phyloP scores from a whole-genome alignment of 2,797 vertebrate species.

The Ciconia nigra region DNA sequence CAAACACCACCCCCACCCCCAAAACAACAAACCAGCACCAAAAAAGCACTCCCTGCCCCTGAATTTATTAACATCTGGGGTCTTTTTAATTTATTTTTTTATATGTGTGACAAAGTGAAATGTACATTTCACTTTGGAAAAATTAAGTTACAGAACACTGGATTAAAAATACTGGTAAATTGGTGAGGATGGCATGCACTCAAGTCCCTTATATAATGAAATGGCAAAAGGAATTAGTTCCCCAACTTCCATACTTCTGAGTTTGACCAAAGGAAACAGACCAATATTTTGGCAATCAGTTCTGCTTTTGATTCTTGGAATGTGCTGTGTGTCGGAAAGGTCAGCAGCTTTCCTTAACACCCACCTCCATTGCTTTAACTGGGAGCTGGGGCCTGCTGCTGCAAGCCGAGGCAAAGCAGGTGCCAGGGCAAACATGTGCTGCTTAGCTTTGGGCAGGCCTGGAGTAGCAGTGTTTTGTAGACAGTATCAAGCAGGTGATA shows the following conservation, averaged over 20 bases:
- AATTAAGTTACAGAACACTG: not conserved
- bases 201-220: not conserved
- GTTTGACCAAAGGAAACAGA: too few species aligned
- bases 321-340: not conserved
- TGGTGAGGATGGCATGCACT: not conserved
- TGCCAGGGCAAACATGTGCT: fast-evolving
- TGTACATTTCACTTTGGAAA: not conserved
- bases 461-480: not conserved
- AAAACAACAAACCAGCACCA: not conserved
- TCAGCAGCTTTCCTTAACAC: not conserved
- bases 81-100: not conserved
- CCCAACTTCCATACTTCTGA: not conserved
- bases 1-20: too few species aligned
- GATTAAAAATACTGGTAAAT: not conserved
- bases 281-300: not conserved
- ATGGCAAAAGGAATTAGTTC: not conserved
- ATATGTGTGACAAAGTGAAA: too few species aligned
- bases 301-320: not conserved
- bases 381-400: not conserved
- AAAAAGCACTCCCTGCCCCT: not conserved
- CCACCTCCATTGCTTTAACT: not conserved
- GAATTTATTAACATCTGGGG: not conserved
- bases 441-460: not conserved
- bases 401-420: not conserved
- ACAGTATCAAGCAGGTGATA: not conserved